Conservation (phyloP, 2,113 vertebrate species). For the Phaethornis superciliosus region DNA sequence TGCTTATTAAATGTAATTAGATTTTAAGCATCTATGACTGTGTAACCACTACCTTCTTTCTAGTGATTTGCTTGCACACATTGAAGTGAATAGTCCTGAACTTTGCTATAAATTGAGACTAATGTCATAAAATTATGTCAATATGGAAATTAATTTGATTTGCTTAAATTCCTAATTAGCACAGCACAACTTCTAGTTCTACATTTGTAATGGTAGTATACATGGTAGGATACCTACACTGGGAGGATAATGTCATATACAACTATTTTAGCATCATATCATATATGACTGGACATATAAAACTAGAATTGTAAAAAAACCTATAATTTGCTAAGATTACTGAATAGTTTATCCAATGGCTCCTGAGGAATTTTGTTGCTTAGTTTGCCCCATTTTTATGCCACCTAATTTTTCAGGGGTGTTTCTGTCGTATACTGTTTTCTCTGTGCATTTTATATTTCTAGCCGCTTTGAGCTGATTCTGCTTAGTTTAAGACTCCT, state of each 20-base stretch:
- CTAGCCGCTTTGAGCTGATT: background rate
- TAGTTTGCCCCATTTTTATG: background rate
- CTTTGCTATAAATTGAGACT: background rate
- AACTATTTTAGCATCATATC: background rate
- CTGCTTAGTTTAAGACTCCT: background rate
- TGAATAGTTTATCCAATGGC: background rate
- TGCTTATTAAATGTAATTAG: background rate
- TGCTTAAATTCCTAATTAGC: background rate
- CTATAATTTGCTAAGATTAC: background rate
- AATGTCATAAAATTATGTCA: background rate
- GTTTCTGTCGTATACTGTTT: background rate
- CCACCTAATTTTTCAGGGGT: background rate
- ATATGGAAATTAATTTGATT: background rate
- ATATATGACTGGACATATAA: background rate
- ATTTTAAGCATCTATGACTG: background rate
- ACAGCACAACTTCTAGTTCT: background rate
- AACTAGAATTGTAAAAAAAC: background rate
- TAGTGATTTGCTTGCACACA: background rate
- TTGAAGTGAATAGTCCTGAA: background rate
- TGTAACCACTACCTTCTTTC: background rate
- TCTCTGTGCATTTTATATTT: background rate
- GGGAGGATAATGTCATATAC: accelerated
- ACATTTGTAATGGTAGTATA: background rate
- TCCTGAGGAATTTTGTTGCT: background rate
- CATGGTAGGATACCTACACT: background rate